Evolutionary conservation across 1,140 invertebrate species (phyloP).

Genomic region (Ptiloglossa arizonensis): DNA sequence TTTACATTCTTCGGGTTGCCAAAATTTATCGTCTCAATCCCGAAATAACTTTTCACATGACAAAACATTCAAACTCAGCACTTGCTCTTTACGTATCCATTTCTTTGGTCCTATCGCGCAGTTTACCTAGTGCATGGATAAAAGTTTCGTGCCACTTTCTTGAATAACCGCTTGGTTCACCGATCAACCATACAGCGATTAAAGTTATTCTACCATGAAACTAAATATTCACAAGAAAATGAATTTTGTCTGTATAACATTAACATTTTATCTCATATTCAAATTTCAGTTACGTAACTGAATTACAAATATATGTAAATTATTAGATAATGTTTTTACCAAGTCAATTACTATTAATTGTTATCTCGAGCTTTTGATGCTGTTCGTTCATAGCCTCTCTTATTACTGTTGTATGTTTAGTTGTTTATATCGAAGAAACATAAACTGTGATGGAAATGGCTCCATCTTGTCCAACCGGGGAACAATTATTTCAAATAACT

Average conservation of each 20-base stretch:
- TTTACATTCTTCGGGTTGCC: not conserved
- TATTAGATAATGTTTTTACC: too few relatives aligned
- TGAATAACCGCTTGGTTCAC: not conserved
- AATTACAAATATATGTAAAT: too few relatives aligned
- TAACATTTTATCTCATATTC: too few relatives aligned
- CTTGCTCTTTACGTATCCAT: not conserved
- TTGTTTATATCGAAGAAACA: too few relatives aligned
- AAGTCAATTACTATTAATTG: too few relatives aligned
- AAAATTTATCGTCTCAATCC: slow-evolving; percentile 10
- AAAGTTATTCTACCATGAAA: not conserved
- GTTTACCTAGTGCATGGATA: not conserved
- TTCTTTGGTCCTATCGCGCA: not conserved
- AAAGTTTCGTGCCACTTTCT: not conserved
- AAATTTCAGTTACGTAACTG: too few relatives aligned
- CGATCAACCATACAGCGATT: not conserved
- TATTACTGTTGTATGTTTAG: too few relatives aligned
- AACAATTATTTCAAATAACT: not conserved
- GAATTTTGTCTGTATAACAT: too few relatives aligned
- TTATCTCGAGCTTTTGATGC: too few relatives aligned
- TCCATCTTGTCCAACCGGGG: too few relatives aligned
- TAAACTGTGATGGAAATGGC: too few relatives aligned
- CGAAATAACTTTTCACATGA: slow-evolving; percentile 16
- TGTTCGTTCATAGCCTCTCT: too few relatives aligned
- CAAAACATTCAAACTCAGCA: not conserved
- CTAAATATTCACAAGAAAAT: not conserved